Conservation (phyloP, 2,113 vertebrate species). For the Nannobrachium achirus region DNA sequence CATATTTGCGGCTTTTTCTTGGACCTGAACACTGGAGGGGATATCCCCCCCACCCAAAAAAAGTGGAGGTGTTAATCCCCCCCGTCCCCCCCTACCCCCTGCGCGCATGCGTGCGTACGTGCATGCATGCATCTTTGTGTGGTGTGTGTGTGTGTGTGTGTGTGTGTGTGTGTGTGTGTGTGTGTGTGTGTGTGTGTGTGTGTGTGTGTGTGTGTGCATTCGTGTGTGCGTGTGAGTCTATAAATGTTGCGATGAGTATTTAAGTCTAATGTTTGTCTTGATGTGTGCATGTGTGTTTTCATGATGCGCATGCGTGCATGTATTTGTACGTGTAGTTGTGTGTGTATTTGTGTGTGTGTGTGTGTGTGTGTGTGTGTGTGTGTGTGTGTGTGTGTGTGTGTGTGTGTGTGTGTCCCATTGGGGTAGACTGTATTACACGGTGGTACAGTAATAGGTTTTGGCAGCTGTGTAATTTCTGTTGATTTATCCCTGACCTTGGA, state of each 20-base stretch:
- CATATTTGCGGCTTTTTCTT: too few relatives aligned
- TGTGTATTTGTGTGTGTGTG: not conserved
- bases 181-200: not conserved
- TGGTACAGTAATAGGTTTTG: slow-evolving; percentile 74
- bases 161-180: slow-evolving; percentile 8
- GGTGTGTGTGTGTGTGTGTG: not conserved
- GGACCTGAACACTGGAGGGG: too few relatives aligned
- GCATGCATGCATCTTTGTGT: not conserved
- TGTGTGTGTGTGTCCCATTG: slow-evolving; percentile 46
- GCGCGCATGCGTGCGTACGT: not conserved
- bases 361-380: slow-evolving; percentile 30
- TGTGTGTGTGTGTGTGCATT: not conserved
- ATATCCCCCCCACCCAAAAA: too few relatives aligned
- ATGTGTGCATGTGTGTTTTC: not conserved
- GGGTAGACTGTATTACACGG: slow-evolving; percentile 52
- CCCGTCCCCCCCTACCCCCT: too few relatives aligned
- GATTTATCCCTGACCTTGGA: slow-evolving; percentile 76
- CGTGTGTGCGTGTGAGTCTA: slow-evolving; percentile 2
- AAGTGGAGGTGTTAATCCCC: too few relatives aligned
- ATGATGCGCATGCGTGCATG: slow-evolving; percentile 10
- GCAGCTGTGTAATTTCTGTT: slow-evolving; percentile 80
- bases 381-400: slow-evolving; percentile 8
- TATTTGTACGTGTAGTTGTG: slow-evolving; percentile 32
- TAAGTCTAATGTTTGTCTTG: not conserved
- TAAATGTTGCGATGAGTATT: not conserved